Evolutionary conservation across 2,113 vertebrate genomes (phyloP).

Genomic region (Chaetura pelagica): DNA sequence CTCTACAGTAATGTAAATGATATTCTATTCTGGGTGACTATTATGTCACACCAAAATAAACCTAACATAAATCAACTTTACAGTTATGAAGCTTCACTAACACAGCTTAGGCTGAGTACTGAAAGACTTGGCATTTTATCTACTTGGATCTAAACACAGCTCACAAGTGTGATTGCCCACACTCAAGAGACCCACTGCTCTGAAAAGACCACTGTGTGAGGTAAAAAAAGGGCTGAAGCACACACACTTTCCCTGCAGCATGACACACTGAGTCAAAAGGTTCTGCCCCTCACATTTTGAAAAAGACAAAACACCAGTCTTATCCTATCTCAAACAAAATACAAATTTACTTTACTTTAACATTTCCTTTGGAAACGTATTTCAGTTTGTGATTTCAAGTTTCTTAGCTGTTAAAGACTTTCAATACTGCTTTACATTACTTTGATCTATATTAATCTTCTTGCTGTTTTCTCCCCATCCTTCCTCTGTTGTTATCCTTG

Average conservation of each 20-base stretch:
- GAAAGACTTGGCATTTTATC: background rate
- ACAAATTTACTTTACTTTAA: background rate
- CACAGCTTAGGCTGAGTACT: background rate
- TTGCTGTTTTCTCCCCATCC: background rate
- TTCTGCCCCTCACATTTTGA: background rate
- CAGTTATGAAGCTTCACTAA: background rate
- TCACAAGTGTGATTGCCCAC: background rate
- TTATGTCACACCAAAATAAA: background rate
- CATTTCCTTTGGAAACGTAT: background rate
- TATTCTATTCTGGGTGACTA: background rate
- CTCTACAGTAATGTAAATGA: background rate
- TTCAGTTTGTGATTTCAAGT: background rate
- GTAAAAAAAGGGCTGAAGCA: background rate
- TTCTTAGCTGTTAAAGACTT: background rate
- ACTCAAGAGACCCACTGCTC: background rate
- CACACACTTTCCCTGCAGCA: accelerated
- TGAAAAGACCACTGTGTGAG: accelerated
- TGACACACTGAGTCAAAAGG: background rate
- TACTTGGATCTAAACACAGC: background rate
- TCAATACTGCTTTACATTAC: background rate
- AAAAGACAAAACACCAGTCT: background rate
- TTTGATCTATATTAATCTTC: background rate
- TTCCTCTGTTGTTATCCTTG: background rate
- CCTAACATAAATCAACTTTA: background rate
- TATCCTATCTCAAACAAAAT: background rate